Base-by-base conservation (phyloP, 2,888 invertebrate genomes). In the Rhogogaster chlorosoma region DNA sequence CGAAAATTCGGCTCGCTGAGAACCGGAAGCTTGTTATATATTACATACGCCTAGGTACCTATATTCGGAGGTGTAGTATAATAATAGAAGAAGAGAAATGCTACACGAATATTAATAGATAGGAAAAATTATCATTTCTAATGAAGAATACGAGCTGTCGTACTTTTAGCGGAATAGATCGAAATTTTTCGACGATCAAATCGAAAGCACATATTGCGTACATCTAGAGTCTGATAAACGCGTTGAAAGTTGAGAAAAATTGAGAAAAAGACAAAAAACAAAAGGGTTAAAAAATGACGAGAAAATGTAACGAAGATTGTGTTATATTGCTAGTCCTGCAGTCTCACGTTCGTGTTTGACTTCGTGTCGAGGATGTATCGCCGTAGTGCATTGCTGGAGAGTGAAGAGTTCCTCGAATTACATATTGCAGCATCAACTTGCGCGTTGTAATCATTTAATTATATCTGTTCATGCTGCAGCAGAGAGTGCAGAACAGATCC, bases 391-490 rank as follows among this genome's bases (percentile, higher is more conserved):
- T 15, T 15, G 70, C 36, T 70, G 26, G 22, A 73, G 75, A 18
- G 49, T 22, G 29, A 49, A 61, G 57, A 80, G 61, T 80, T 80
- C 80, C 38, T 38, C 80, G 80, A 80, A 80, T 57, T 36, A 36
- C 57, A n/a, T n/a, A 61, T 26, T 57, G 38, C 82, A 82, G 29
- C 45, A 36, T 64, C 80, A 38, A 61, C 83, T 83, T 83, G 70
- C 45, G 29, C 45, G 38, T 49, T 26, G 83, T 83, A 83, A 83
- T 83, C 83, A 70, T 83, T 83, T 83, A 83, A 83, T 83, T 83
- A 83, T 70, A 83, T 67, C 83, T 67, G 18, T 83, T 45, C 45
- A 1, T 49, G n/a, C 12, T 5, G n/a, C 29, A 42, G 38, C 9
- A n/a, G 9, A 73, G 18, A 22, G 6, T 73, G 71, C 77, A 45